Conservation (phyloP, 1,140 invertebrate genomes). For the Dendrolimus punctatus region DNA sequence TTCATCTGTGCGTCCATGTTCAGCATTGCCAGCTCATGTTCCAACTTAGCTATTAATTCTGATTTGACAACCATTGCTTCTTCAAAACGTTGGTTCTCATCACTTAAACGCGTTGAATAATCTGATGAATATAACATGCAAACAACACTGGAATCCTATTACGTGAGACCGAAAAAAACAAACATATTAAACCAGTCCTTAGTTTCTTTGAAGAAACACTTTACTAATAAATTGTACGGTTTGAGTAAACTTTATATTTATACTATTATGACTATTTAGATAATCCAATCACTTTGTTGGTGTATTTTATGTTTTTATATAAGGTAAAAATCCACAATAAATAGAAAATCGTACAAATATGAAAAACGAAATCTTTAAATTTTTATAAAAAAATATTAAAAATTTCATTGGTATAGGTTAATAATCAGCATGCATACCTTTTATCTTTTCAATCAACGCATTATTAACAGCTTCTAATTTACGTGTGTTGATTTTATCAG, state of each 20-base stretch:
- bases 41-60: constrained; percentile 43
- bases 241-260: not conserved
- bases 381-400: too few relatives aligned
- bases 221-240: too few relatives aligned
- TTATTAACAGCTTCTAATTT: constrained; percentile 48
- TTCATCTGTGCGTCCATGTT: constrained; percentile 48
- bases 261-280: not conserved
- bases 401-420: not conserved
- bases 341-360: too few relatives aligned
- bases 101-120: constrained; percentile 39
- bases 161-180: too few relatives aligned
- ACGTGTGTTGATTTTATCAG: constrained; percentile 39
- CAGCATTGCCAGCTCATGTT: constrained; percentile 46
- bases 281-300: too few relatives aligned
- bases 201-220: too few relatives aligned
- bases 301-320: too few relatives aligned
- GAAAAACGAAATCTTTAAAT: too few relatives aligned
- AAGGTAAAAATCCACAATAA: too few relatives aligned
- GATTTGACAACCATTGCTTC: constrained; percentile 45
- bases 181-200: too few relatives aligned
- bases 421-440: constrained; percentile 22
- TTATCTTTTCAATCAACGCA: constrained; percentile 36
- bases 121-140: constrained; percentile 27
- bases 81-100: constrained; percentile 50
- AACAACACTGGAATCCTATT: not conserved